phyloP scores from a whole-genome alignment of 2,113 vertebrate genomes.

The Odobenus rosmarus region DNA sequence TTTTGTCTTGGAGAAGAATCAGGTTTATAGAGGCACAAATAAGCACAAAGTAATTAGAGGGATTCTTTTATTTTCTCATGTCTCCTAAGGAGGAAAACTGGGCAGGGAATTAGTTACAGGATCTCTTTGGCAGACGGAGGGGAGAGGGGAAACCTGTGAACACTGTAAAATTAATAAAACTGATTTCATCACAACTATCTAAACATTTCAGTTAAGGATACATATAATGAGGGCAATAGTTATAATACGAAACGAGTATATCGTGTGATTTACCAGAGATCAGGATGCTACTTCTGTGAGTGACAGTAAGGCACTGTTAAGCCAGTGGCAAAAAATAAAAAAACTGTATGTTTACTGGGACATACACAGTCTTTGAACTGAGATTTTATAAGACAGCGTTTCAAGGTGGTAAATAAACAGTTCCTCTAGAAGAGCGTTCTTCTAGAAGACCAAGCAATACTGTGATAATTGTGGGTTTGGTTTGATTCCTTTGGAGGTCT shows the following conservation, averaged over 20 bases:
- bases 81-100: slow-evolving; percentile 21
- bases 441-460: not conserved
- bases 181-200: not conserved
- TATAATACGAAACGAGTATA: not conserved
- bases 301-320: not conserved
- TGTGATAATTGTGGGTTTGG: not conserved
- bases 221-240: not conserved
- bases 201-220: slow-evolving; percentile 9
- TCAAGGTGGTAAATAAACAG: not conserved
- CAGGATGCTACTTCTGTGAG: not conserved
- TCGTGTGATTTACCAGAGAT: not conserved
- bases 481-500: not conserved
- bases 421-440: not conserved
- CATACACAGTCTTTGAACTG: not conserved
- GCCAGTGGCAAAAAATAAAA: not conserved
- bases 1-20: not conserved
- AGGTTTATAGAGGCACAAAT: slow-evolving; percentile 26
- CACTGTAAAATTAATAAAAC: slow-evolving; percentile 15
- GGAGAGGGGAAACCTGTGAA: not conserved
- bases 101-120: slow-evolving; percentile 37
- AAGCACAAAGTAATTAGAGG: slow-evolving; percentile 28
- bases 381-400: not conserved
- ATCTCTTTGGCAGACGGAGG: slow-evolving; percentile 10
- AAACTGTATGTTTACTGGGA: not conserved
- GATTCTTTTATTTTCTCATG: not conserved